phyloP scores from a whole-genome alignment of 2,797 vertebrate species.

The Tamandua tetradactyla region DNA sequence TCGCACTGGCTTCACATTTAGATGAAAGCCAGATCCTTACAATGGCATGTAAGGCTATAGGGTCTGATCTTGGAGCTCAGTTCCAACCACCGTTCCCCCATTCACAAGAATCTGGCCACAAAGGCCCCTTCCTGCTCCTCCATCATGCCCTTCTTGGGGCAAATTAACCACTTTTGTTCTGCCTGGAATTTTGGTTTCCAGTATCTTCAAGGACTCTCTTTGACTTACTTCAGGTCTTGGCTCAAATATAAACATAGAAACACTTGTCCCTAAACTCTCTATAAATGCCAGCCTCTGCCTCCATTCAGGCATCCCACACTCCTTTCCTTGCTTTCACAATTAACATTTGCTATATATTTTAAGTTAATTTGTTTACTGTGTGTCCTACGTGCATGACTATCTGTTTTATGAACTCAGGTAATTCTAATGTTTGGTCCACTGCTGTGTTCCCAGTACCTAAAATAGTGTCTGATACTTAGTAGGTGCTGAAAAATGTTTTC shows the following conservation, averaged over 20 bases:
- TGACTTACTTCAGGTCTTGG: background rate
- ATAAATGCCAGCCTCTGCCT: background rate
- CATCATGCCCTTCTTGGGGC: too few species aligned
- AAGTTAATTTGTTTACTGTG: background rate
- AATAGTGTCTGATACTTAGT: background rate
- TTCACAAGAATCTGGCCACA: accelerated
- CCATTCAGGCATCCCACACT: accelerated
- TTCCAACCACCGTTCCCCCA: too few species aligned
- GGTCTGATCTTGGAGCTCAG: background rate
- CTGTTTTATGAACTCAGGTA: background rate
- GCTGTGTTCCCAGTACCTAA: background rate
- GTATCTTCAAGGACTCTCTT: background rate
- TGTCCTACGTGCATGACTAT: background rate
- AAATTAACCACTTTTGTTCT: background rate
- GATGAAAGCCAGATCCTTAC: background rate
- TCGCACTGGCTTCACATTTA: background rate
- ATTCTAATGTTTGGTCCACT: background rate
- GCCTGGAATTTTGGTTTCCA: background rate
- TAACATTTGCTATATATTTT: background rate
- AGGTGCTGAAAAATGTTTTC: background rate
- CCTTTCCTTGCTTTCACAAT: background rate
- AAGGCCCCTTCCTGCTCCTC: too few species aligned
- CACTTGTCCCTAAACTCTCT: too few species aligned
- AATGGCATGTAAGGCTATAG: background rate
- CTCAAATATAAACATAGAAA: background rate